Conservation (phyloP, 2,113 vertebrate species). For the Gasterosteus nipponicus region DNA sequence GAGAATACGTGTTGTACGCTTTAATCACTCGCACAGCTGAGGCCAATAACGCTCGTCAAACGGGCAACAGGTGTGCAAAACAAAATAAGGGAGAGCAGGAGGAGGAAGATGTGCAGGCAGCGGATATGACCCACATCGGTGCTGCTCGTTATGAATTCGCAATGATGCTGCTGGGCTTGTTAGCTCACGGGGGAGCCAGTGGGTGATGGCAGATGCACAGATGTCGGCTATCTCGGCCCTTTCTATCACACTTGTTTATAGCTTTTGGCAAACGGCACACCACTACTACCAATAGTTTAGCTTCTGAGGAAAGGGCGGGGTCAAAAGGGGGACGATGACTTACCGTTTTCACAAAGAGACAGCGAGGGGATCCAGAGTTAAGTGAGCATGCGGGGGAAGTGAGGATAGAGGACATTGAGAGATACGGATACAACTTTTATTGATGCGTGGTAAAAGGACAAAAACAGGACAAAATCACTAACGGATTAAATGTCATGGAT, state of each 20-base stretch:
- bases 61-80: slow-evolving; percentile 40
- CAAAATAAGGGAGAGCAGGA: not conserved
- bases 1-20: slow-evolving; percentile 11
- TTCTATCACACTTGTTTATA: slow-evolving; percentile 80
- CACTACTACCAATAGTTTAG: slow-evolving; percentile 58
- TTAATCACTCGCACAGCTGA: slow-evolving; percentile 3
- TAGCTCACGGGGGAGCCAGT: slow-evolving; percentile 67
- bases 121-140: slow-evolving; percentile 75
- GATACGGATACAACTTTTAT: slow-evolving; percentile 46
- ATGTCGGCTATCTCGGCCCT: slow-evolving; percentile 59
- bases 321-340: slow-evolving; percentile 64
- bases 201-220: slow-evolving; percentile 67
- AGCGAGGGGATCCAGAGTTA: slow-evolving; percentile 57
- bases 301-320: slow-evolving; percentile 64
- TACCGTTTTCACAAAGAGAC: slow-evolving; percentile 73
- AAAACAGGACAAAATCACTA: slow-evolving; percentile 38
- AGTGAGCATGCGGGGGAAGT: slow-evolving; percentile 46
- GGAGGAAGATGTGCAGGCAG: slow-evolving; percentile 34
- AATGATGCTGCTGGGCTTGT: slow-evolving; percentile 74
- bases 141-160: slow-evolving; percentile 68
- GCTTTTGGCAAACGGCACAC: slow-evolving; percentile 75
- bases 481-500: slow-evolving; percentile 57
- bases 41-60: slow-evolving; percentile 24
- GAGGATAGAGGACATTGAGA: slow-evolving; percentile 46
- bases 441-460: slow-evolving; percentile 34